phyloP scores from a whole-genome alignment of 2,888 invertebrate species.

The Corbicula japonica region DNA sequence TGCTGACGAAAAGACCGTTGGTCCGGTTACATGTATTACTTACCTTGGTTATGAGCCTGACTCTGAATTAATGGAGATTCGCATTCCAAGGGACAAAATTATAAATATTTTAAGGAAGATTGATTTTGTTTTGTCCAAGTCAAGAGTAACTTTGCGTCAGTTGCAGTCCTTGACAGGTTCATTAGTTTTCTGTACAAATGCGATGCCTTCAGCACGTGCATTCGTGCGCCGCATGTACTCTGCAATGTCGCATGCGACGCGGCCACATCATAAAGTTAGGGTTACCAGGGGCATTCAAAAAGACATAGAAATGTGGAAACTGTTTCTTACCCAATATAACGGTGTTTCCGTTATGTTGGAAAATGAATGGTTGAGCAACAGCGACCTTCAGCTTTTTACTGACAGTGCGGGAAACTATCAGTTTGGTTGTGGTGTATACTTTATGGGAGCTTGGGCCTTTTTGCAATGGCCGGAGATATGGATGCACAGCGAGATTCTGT shows the following conservation, averaged over 20 bases:
- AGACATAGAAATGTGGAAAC: background rate
- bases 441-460: background rate
- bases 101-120: background rate
- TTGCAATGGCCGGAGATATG: slow-evolving; percentile 1
- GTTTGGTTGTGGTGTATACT: slow-evolving; percentile 13
- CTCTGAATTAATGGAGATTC: slow-evolving; percentile 1
- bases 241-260: background rate
- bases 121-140: background rate
- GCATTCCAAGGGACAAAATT: slow-evolving; percentile 2
- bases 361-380: background rate
- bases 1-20: slow-evolving; percentile 19
- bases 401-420: slow-evolving; percentile 6
- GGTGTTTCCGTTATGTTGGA: background rate
- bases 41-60: slow-evolving; percentile 19
- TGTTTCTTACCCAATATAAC: background rate
- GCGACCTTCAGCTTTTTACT: slow-evolving; percentile 4
- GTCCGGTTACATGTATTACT: background rate
- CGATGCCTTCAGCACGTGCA: background rate
- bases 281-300: background rate
- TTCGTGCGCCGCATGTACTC: slow-evolving; percentile 1
- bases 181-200: background rate
- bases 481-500: background rate
- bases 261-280: background rate
- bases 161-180: slow-evolving; percentile 5
- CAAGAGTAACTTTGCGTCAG: background rate